Percentiles rank a stretch among this genome's conserved stretches.
Conservation (phyloP, 2,113 vertebrate genomes). For the Chionodraco myersi region DNA sequence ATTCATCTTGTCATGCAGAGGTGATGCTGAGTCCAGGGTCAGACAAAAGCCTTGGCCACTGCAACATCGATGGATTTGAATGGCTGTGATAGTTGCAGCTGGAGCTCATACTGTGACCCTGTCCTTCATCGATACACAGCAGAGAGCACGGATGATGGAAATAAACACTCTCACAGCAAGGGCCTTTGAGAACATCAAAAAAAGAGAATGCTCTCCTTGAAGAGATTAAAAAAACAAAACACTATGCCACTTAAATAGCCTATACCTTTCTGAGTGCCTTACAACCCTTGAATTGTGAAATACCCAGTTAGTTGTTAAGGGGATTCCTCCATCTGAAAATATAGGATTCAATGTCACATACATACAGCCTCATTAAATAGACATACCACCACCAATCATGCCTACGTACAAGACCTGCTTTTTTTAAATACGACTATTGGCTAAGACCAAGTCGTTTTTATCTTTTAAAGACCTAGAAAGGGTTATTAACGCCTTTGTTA, state of each 20-base stretch:
- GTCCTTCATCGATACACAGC: conserved; percentile 32
- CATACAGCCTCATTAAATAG: too few species aligned
- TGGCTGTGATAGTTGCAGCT: conserved; percentile 36
- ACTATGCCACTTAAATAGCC: neutral
- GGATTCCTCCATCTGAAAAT: too few species aligned
- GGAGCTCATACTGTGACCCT: conserved; percentile 28
- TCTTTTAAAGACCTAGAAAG: too few species aligned
- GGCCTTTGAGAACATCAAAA: neutral
- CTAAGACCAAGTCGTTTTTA: too few species aligned
- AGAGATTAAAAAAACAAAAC: conserved; percentile 17
- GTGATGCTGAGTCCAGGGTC: conserved; percentile 27
- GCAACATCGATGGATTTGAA: conserved; percentile 31
- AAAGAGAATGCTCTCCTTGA: neutral
- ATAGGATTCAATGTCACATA: too few species aligned
- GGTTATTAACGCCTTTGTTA: too few species aligned
- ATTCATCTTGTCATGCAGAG: conserved; percentile 4
- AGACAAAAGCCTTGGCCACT: conserved; percentile 24
- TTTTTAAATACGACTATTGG: too few species aligned
- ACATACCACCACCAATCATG: too few species aligned
- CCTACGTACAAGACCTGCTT: too few species aligned
- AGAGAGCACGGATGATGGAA: conserved; percentile 25
- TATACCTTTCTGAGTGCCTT: neutral
- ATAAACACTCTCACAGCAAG: conserved; percentile 1
- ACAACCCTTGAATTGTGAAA: too few species aligned
- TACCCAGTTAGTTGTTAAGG: too few species aligned